phyloP scores from a whole-genome alignment of 2,888 invertebrate genomes.

The Agonopterix alstromeriana region DNA sequence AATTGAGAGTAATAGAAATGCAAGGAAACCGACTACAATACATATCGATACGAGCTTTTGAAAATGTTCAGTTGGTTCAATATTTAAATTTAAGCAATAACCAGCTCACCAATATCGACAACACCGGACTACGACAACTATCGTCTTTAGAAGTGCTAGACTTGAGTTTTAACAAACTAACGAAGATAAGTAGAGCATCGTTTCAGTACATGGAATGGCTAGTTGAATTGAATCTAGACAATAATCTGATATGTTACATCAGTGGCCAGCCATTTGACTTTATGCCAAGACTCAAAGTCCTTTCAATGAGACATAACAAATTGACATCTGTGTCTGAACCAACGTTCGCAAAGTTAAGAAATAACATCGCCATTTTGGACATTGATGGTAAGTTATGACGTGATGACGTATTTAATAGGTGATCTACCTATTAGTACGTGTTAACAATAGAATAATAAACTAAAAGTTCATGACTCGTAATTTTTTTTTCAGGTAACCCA shows the following conservation, averaged over 20 bases:
- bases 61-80: conserved; percentile 85
- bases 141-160: conserved; percentile 90
- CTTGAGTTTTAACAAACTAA: conserved; percentile 86
- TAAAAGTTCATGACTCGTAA: not conserved
- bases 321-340: conserved; percentile 84
- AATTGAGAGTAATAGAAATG: conserved; percentile 84
- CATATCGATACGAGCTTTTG: conserved; percentile 85
- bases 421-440: not conserved
- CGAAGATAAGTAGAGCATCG: conserved; percentile 81
- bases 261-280: conserved; percentile 88
- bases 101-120: conserved; percentile 83
- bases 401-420: too few species aligned
- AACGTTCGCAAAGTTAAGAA: conserved; percentile 84
- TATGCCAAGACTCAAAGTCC: conserved; percentile 89
- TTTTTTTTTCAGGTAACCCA: conserved; percentile 83
- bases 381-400: conserved; percentile 82
- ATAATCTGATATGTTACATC: conserved; percentile 88
- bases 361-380: conserved; percentile 89
- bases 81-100: conserved; percentile 91
- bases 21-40: conserved; percentile 87
- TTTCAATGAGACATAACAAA: conserved; percentile 86
- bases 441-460: not conserved
- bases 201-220: conserved; percentile 88
- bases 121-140: conserved; percentile 83
- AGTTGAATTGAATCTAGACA: conserved; percentile 90